Conservation (phyloP, 2,888 invertebrate species). For the Zaprionus obscuricornis region DNA sequence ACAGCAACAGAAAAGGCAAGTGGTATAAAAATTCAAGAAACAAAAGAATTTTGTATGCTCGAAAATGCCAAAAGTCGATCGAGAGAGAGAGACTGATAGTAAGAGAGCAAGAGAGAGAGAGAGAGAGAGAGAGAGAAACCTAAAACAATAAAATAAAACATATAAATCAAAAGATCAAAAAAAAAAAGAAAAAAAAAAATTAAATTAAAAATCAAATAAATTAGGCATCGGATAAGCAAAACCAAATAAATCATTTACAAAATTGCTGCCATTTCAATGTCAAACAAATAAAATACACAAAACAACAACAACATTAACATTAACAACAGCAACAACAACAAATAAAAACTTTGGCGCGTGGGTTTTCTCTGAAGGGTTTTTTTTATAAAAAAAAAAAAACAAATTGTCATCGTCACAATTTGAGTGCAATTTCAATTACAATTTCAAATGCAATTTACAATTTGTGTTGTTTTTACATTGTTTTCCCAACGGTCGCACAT, state of each 20-base stretch:
- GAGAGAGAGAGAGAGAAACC: too few relatives aligned
- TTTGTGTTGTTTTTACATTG: conserved; percentile 35
- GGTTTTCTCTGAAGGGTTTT: conserved; percentile 55
- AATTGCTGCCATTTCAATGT: conserved; percentile 50
- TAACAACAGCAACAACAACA: conserved; percentile 42
- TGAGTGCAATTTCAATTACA: conserved; percentile 51
- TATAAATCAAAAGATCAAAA: conserved; percentile 2
- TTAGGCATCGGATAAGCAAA: conserved; percentile 20
- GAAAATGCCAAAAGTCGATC: conserved; percentile 55
- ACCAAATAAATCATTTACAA: conserved; percentile 37
- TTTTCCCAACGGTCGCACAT: conserved; percentile 23
- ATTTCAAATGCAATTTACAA: conserved; percentile 38
- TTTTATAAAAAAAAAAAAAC: too few relatives aligned
- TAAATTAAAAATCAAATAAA: conserved; percentile 36
- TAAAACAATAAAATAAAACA: conserved; percentile 6
- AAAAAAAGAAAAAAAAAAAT: conserved; percentile 7
- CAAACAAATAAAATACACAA: too few relatives aligned
- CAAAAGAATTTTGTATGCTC: conserved; percentile 27
- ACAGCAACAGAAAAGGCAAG: conserved; percentile 71
- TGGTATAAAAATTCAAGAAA: conserved; percentile 38
- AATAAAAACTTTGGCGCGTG: conserved; percentile 43
- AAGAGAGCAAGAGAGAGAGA: too few relatives aligned
- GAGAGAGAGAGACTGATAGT: too few relatives aligned
- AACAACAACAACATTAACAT: conserved; percentile 20
- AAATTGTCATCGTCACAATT: conserved; percentile 37